Evolutionary conservation across 2,888 invertebrate genomes (phyloP), one percentile per base, ranked within the genome.

Genomic region (Seladonia tumulorum): DNA sequence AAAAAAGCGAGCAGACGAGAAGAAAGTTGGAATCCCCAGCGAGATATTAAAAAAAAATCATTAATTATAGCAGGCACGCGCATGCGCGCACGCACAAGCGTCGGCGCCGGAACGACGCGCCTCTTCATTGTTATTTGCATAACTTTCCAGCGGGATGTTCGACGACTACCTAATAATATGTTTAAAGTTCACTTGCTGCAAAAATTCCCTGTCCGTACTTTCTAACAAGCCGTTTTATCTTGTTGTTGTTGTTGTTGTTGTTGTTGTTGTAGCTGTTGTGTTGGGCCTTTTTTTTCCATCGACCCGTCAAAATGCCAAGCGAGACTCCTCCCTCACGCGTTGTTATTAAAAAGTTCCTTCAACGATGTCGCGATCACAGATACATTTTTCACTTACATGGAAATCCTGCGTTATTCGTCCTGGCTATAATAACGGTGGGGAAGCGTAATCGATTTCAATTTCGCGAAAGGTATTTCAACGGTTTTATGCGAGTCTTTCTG

Each of bases 371-470:
- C 29, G 77, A 73, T 82, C 73, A 68, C 66, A 60, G 63, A 63
- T 47, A 76, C 82, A 53, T 78, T 49, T 14, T 84, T 47, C 68
- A 63, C 78, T n/a, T 75, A 71, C 70, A 60, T 47, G 57, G 25
- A 68, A 85, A 81, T 75, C 71, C 71, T 16, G 60, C 72, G 18
- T 74, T 68, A 49, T 79, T 73, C 76, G 47, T 76, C 76, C 71
- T 7, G 57, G 66, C 49, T 75, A 63, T 53, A 75, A 71, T 81
- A 81, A 80, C 83, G 88, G 87, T 82, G 70, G 74, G 57, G 60
- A 53, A 75, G 49, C 78, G 47, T 85, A 83, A 86, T 85, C 81
- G 89, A 90, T 90, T 90, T 89, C 89, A 86, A 90, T 90, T 85
- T 76, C 78, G 68, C 35, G n/a, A 72, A 79, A 73, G 80, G 63